These are phyloP conservation scores for Pseudorhombus dupliciocellatus DNA, from an alignment of 2,113 vertebrate genomes.

Conservation along the genomic window DNA sequence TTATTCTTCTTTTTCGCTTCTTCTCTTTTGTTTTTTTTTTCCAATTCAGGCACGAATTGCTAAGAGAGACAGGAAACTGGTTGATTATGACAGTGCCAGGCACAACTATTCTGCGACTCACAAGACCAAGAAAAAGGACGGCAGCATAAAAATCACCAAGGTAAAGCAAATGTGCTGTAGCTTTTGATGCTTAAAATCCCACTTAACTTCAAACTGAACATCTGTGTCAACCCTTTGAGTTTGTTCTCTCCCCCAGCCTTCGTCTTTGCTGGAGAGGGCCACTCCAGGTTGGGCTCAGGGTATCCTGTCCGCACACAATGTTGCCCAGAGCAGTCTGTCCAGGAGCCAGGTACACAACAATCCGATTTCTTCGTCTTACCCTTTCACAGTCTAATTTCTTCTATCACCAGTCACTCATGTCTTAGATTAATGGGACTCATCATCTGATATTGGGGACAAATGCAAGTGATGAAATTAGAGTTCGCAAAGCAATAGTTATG, in stretches of 20 bases:
- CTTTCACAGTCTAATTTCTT: not conserved
- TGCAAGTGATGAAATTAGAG: not conserved
- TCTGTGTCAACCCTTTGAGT: not conserved
- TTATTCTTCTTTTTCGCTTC: not conserved
- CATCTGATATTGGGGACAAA: not conserved
- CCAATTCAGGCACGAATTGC: slow-evolving; percentile 90
- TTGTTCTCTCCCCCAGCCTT: slow-evolving; percentile 81
- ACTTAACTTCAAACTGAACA: not conserved
- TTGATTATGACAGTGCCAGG: slow-evolving; percentile 96
- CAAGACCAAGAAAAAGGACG: slow-evolving; percentile 95
- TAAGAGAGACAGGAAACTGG: slow-evolving; percentile 95
- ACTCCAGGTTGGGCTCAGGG: slow-evolving; percentile 99
- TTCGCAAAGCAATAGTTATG: too few relatives aligned
- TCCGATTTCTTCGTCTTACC: too few relatives aligned
- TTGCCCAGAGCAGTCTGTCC: slow-evolving; percentile 99
- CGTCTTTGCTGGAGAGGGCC: slow-evolving; percentile 96
- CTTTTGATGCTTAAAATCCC: not conserved
- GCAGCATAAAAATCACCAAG: slow-evolving; percentile 94
- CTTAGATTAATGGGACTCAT: too few relatives aligned
- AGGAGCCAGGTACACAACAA: slow-evolving; percentile 90
- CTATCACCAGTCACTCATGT: too few relatives aligned
- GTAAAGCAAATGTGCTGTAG: slow-evolving; percentile 71
- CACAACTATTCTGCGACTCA: slow-evolving; percentile 94
- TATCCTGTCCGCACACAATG: slow-evolving; percentile 97
- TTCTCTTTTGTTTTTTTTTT: slow-evolving; percentile 1